Evolutionary conservation across 2,888 invertebrate genomes (phyloP).

Genomic region (Nasonia oneida): DNA sequence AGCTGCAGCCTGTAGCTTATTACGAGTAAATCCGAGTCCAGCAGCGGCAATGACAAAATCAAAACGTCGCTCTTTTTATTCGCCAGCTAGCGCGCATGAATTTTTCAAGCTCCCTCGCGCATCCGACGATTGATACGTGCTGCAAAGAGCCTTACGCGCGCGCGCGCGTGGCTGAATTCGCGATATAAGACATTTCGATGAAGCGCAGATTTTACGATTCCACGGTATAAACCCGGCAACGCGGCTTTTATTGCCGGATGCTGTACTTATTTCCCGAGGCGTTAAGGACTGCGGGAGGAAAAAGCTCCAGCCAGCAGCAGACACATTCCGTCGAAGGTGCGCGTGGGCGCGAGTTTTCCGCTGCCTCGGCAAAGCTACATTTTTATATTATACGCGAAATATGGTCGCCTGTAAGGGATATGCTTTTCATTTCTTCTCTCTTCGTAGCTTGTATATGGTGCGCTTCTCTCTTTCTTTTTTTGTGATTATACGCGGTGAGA

Average conservation of each 20-base stretch:
- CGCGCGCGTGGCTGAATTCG: slow-evolving; percentile 21
- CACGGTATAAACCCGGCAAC: not conserved
- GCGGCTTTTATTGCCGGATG: slow-evolving; percentile 19
- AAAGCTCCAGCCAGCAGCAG: not conserved
- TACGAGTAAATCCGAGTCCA: slow-evolving; percentile 2
- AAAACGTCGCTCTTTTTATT: not conserved
- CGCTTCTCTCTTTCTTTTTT: not conserved
- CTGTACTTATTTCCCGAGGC: slow-evolving; percentile 16
- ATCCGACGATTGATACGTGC: slow-evolving; percentile 7
- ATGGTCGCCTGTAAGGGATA: slow-evolving; percentile 22
- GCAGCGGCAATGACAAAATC: not conserved
- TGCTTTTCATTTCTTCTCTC: slow-evolving; percentile 19
- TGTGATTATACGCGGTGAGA: not conserved
- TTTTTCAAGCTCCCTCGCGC: slow-evolving; percentile 13
- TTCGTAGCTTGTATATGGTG: not conserved
- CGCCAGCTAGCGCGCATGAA: not conserved
- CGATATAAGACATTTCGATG: slow-evolving; percentile 63
- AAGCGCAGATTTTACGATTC: slow-evolving; percentile 65
- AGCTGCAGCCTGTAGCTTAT: not conserved
- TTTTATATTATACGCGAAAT: slow-evolving; percentile 10
- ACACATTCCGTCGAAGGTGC: slow-evolving; percentile 15
- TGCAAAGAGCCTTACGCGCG: too few relatives aligned
- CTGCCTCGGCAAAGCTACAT: slow-evolving; percentile 30
- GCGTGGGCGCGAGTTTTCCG: slow-evolving; percentile 1
- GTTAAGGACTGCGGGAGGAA: slow-evolving; percentile 2